A percentile compares a stretch with the other conserved stretches of the same genome.
Evolutionary conservation across 2,888 invertebrate genomes (phyloP).

Genomic region (Synergus laeviventris): DNA sequence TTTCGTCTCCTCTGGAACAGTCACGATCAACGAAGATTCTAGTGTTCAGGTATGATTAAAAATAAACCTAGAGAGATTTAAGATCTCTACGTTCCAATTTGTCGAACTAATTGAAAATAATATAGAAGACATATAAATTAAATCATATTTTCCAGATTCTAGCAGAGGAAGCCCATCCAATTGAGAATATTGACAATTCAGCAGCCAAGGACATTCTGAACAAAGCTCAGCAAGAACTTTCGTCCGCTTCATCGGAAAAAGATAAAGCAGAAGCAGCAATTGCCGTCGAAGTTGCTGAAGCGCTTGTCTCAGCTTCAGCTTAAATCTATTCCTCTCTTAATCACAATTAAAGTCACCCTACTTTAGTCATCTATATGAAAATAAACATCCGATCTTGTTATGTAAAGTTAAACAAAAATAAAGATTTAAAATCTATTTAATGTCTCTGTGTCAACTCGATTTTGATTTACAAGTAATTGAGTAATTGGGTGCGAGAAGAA

Average conservation of each 20-base stretch:
- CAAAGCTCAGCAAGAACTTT: conserved; percentile 89
- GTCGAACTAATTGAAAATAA: not conserved
- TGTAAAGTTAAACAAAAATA: conserved; percentile 21
- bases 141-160: conserved; percentile 80
- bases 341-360: conserved; percentile 11
- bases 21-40: conserved; percentile 97
- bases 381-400: conserved; percentile 30
- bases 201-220: conserved; percentile 90
- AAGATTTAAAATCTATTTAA: not conserved
- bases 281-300: conserved; percentile 95
- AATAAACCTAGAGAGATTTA: not conserved
- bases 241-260: conserved; percentile 88
- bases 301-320: conserved; percentile 88
- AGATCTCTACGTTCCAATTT: not conserved
- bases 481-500: too few relatives aligned
- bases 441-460: not conserved
- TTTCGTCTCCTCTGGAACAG: conserved; percentile 97
- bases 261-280: conserved; percentile 95
- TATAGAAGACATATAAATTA: not conserved
- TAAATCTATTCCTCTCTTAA: conserved; percentile 1
- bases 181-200: conserved; percentile 88
- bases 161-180: conserved; percentile 95
- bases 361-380: conserved; percentile 8
- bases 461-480: too few relatives aligned
- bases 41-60: conserved; percentile 86